Evolutionary conservation across 2,113 vertebrate species (phyloP), one percentile per base, ranked within the genome.

Genomic region (Petromus typicus): DNA sequence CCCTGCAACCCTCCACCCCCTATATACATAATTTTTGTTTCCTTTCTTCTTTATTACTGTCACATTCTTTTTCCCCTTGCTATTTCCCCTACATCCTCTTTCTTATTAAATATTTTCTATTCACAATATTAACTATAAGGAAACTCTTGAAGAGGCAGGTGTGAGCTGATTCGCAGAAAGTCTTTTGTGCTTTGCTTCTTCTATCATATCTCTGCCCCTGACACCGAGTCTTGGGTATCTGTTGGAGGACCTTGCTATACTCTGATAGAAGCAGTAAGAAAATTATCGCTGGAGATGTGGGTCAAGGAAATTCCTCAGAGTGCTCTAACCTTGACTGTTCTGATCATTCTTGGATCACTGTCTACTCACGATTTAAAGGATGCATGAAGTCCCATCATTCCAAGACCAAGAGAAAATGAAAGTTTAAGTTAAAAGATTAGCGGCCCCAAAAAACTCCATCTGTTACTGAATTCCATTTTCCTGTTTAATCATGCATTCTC

Each of bases 341-440:
- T 73, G 61, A 30, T 83, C 54, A 37, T 48, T 79, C 76, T 82
- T 66, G 13, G 63, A n/a, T 59, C 54, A 40, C 11, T 80, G 23
- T 63, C 93, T 79, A 79, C 83, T 86, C 30, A 51, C 18, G 34
- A 95, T 69, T 80, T 18, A 76, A 86, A 93, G 82, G 51, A 25
- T 61, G 8, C 32, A 22, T 54, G 32, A 67, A 86, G 75, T n/a
- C 14, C 18, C 34, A 78, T 45, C 32, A 54, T 40, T 71, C 48
- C 32, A 76, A 96, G 59, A 45, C 54, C 71, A 81, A 80, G 91
- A 82, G n/a, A 91, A 37, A 86, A 96, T 76, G 67, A 82, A 73
- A 93, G 78, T 61, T 87, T 90, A 67, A 95, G 40, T 56, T 73
- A 51, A 96, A 90, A 92, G 10, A 59, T 67, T 30, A 94, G 32